Conservation (phyloP, 2,888 invertebrate species). For the Dryobotodes eremita region DNA sequence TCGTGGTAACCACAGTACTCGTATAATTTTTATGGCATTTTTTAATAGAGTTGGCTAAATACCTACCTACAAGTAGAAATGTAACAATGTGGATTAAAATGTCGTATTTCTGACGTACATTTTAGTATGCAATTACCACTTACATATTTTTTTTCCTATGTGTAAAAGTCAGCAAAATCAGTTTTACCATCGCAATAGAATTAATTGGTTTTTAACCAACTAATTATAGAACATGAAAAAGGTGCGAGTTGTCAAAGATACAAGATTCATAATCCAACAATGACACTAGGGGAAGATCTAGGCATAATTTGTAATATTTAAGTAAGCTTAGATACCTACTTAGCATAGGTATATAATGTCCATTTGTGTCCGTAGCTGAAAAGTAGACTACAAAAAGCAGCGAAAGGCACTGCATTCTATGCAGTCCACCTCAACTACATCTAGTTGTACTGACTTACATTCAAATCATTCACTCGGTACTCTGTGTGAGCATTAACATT, state of each 20-base stretch:
- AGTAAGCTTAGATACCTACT: background rate
- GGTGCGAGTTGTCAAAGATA: background rate
- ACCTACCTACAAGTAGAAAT: background rate
- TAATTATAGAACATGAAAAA: background rate
- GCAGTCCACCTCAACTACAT: background rate
- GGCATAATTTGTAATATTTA: background rate
- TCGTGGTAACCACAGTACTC: constrained; percentile 4
- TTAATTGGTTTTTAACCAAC: background rate
- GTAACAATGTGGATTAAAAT: background rate
- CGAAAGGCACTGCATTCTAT: background rate
- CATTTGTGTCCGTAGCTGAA: background rate
- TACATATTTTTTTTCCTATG: background rate
- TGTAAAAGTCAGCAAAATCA: background rate
- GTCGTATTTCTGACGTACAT: background rate
- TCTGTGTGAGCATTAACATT: background rate
- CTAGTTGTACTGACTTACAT: background rate
- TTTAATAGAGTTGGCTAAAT: constrained; percentile 1
- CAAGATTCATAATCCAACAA: background rate
- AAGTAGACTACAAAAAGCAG: background rate
- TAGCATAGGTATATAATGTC: background rate
- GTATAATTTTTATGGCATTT: constrained; percentile 23
- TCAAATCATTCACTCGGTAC: background rate
- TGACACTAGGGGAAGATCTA: background rate
- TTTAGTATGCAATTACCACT: too few species aligned
- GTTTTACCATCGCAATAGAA: background rate